Evolutionary conservation across 2,888 invertebrate genomes (phyloP), one percentile per base, ranked within the genome.

Genomic region (Dugesia japonica): DNA sequence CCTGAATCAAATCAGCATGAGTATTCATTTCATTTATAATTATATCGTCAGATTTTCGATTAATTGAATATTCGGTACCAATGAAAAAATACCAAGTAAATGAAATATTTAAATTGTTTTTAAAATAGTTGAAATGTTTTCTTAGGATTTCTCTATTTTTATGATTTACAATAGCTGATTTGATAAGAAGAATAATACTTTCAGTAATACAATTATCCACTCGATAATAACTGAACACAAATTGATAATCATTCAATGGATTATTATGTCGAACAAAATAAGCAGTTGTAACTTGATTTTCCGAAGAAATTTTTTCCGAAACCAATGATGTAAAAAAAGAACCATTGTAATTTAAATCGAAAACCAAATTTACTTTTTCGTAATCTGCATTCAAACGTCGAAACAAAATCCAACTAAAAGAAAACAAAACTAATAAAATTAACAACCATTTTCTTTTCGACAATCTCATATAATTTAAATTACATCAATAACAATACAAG

Each of bases 391-490:
- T 56, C 4, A n/a, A 56, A 9, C 4, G 1, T 20, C 56, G 23
- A 56, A 56, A 13, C 17, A n/a, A 13, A n/a, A 4, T 56, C 56
- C 20, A 20, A 56, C n/a, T 20, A 7, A 56, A 4, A 56, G 56
- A 56, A 4, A 56, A 13, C n/a, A 56, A 23, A 56, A 23, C 17
- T 7, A 56, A 20, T 56, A n/a, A n/a, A 56, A 20, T 9, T n/a
- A 56, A 56, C 1, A 4, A 9, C 56, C 56, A 56, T 56, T 56
- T 56, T 56, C 56, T 4, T 56, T 23, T 56, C 17, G 56, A 13
- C 17, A 56, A 56, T 56, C 56, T 56, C 56, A 56, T 56, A 56
- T 56, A 56, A 56, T 56, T 56, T 56, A 1, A 56, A 20, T 56
- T n/a, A 9, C 56, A 56, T 56, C n/a, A 38, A 17, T 38, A 17